Base-by-base conservation (phyloP, 2,113 vertebrate species). In the Corythoichthys haematopterus region DNA sequence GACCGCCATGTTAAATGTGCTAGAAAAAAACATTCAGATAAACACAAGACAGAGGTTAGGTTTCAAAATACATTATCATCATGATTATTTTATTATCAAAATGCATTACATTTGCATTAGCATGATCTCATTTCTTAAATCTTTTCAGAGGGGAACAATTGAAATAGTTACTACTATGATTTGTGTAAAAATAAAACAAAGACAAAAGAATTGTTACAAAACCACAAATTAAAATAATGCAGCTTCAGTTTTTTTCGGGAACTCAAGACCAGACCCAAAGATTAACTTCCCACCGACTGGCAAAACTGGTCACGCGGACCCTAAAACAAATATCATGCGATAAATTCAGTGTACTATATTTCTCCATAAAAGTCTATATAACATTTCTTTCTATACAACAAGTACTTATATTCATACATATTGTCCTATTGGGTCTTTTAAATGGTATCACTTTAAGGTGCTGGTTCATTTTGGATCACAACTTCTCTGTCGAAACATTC, bases 1-100 rank as follows among this genome's bases (percentile, higher is more conserved):
- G 20, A 28, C 20, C 20, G 20, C 20, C 20, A 28, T 28, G 20
- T 28, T 28, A 72, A 78, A 51, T 58, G 72, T n/a, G 47, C 51
- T 28, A 28, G 20, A 28, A 28, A 28, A 28, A 28, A 28, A 28
- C 20, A 28, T 28, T 51, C 83, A 75, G 70, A 85, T 43, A 43
- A 43, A 43, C 45, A 80, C 68, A 74, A 84, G 64, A 85, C 70
- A 77, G 81, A 79, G 71, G 74, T 51, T 68, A 73, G 52, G 80
- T 88, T 80, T 68, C 75, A 86, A 84, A 88, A 86, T 82, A 82
- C 69, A 63, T 90, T 89, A 91, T 93, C 92, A 93, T 93, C 92
- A 93, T 94, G 92, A 96, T 93, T 93, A 94, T 94, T 97, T 98
- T 97, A 96, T 98, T 97, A 96, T 95, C 93, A 96, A 96, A 90